Base-by-base conservation (phyloP, 1,140 invertebrate species). In the Mesaphorura yosii region DNA sequence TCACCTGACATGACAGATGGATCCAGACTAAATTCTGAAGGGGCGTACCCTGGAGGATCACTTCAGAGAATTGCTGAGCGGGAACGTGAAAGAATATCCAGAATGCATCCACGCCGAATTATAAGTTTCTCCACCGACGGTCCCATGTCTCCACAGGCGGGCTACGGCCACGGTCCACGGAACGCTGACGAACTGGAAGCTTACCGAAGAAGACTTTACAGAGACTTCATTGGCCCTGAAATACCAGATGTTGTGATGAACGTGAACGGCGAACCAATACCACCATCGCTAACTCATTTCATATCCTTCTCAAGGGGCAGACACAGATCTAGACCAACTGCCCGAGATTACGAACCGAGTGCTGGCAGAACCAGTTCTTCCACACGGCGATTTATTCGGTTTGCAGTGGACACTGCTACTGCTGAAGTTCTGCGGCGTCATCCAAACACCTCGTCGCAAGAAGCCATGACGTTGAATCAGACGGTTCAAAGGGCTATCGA, bases 351-450 rank as follows among this genome's bases (percentile, higher is more conserved):
- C 31, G 31, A 34, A 34, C 10, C 31, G n/a, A n/a, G 19, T 5
- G 47, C 27, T 6, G 31, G 34, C 10, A 22, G 34, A 15, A 29
- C 38, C n/a, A 7, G 4, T 29, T 19, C 6, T 51, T 23, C 48
- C 5, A 46, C 58, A 5, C 41, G 53, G 6, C 34, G 50, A 15
- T 44, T 60, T 19, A 57, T 60, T 29, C 28, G 58, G 38, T 31
- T 59, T 15, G 60, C 60, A 19, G 60, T 62, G 14, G 60, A 59
- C 12, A 59, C 60, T 15, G 58, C 54, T 2, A 44, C 58, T 3
- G 41, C 54, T 14, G 53, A 58, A 25, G 42, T 62, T 1, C 41
- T 59, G 7, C 29, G 58, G 25, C 31, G 53, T 20, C 40, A 49
- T 17, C 28, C 49, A 27, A 26, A 25, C 39, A 28, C 5, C 34